A percentile compares a stretch with the other conserved stretches of the same genome.
Conservation (phyloP, 2,888 invertebrate species). For the Gonocerus acuteangulatus region DNA sequence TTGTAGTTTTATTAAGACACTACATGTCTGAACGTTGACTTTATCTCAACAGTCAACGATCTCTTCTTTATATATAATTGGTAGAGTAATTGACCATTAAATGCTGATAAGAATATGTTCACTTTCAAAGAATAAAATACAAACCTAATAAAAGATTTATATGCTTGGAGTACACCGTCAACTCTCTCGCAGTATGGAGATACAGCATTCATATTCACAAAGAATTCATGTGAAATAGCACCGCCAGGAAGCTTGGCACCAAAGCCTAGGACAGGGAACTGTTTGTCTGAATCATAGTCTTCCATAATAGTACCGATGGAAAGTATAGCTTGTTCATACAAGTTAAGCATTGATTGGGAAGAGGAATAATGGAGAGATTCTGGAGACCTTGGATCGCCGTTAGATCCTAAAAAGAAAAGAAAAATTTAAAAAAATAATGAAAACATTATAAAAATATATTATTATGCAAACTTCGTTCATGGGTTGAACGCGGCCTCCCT, state of each 20-base stretch:
- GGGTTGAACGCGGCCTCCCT: too few species aligned
- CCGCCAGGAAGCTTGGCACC: conserved; percentile 44
- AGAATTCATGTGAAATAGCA: conserved; percentile 43
- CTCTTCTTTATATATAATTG: too few species aligned
- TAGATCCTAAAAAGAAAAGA: conserved; percentile 41
- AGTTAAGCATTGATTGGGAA: conserved; percentile 36
- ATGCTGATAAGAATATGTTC: too few species aligned
- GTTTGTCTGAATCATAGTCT: conserved; percentile 48
- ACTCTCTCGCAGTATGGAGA: conserved; percentile 48
- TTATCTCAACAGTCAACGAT: too few species aligned
- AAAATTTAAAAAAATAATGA: not conserved
- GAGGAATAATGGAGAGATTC: conserved; percentile 45
- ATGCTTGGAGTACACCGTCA: conserved; percentile 37
- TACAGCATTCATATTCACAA: conserved; percentile 46
- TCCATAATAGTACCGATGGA: conserved; percentile 45
- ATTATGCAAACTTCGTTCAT: too few species aligned
- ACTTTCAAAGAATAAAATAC: too few species aligned
- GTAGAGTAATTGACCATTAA: too few species aligned
- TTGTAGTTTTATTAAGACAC: too few species aligned
- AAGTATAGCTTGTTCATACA: conserved; percentile 42
- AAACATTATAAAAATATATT: too few species aligned
- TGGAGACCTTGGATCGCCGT: conserved; percentile 43
- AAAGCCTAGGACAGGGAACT: conserved; percentile 46
- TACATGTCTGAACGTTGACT: too few species aligned
- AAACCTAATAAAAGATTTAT: conserved; percentile 12